These are phyloP conservation scores for Caenorhabditis sulstoni DNA, from an alignment of 2,888 invertebrate genomes.

Conservation along the genomic window DNA sequence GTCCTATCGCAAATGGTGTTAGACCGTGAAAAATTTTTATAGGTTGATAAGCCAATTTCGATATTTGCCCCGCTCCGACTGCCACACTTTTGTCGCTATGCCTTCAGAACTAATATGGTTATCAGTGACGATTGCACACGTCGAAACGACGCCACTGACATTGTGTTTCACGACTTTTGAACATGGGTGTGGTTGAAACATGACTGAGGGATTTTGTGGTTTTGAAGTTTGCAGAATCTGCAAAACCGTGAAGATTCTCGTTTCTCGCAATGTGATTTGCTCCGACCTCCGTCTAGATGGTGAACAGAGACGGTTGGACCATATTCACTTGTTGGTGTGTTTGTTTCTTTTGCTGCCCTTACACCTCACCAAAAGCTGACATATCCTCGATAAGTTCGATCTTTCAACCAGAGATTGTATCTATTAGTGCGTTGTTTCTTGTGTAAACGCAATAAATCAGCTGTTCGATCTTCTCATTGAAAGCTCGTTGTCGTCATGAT, in stretches of 20 bases:
- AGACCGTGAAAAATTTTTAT: constrained; percentile 52
- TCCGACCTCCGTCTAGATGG: no score
- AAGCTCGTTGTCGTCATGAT: constrained; percentile 45
- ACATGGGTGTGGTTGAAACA: constrained; percentile 43
- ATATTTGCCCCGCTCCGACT: constrained; percentile 44
- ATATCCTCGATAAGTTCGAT: background rate
- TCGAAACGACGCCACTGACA: constrained; percentile 33
- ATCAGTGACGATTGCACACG: constrained; percentile 43
- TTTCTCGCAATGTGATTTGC: no score
- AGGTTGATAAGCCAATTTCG: constrained; percentile 62
- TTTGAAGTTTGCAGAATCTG: background rate
- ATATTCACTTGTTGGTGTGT: no score
- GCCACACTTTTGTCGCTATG: constrained; percentile 39
- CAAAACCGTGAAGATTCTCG: background rate
- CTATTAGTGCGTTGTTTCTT: background rate
- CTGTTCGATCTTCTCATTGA: constrained; percentile 42
- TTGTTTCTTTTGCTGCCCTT: no score
- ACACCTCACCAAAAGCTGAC: no score
- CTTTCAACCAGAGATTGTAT: constrained; percentile 2
- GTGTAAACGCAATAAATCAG: constrained; percentile 45
- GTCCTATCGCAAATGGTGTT: constrained; percentile 39
- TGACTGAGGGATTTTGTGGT: background rate
- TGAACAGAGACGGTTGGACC: no score
- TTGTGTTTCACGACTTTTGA: constrained; percentile 36
- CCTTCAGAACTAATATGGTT: constrained; percentile 48